Evolutionary conservation across 2,797 vertebrate genomes (phyloP), one percentile per base, ranked within the genome.

Genomic region (Xyrichtys novacula): DNA sequence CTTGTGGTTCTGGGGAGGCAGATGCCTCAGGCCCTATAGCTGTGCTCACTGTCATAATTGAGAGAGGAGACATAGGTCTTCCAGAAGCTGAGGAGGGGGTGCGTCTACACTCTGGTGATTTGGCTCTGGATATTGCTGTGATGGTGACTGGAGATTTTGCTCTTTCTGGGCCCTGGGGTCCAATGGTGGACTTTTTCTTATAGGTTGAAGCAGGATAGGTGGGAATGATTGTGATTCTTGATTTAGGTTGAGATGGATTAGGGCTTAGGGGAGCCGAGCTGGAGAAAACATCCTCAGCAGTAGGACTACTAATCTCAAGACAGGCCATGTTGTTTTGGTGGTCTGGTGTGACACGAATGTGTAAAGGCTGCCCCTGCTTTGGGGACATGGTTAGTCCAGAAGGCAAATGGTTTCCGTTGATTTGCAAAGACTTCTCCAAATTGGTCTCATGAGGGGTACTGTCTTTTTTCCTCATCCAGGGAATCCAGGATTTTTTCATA

Each of bases 381-480:
- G 94, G 95, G 7, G 96, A 91, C 85, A 96, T 90, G 5, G 96
- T 94, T 43, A 97, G 85, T 70, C 97, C 96, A 0, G 95, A 88
- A 50, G 90, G 89, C 5, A 90, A 83, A 10, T 90, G 63, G 28
- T 81, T 90, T 16, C 92, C 61, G 29, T 92, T 94, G 9, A 91
- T 83, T 42, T 94, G 93, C 42, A 91, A 17, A 29, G 91, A 83
- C 89, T 95, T 97, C 61, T 97, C 96, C 1, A 91, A 80, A 44
- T 74, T 75, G 52, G 78, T 78, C 25, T 91, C 90, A 12, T 94
- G 92, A 29, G 90, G 48, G 17, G 66, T 52, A 8, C 80, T 87
- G 67, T 98, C 98, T 78, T 96, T 97, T 87, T 96, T 98, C 78
- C 94, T 97, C 92, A 97, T 98, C 97, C 97, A 98, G 0, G 98